Percentiles rank a stretch among this genome's conserved stretches.
Conservation (phyloP, 2,888 invertebrate species). For the Sphaerophoria taeniata region DNA sequence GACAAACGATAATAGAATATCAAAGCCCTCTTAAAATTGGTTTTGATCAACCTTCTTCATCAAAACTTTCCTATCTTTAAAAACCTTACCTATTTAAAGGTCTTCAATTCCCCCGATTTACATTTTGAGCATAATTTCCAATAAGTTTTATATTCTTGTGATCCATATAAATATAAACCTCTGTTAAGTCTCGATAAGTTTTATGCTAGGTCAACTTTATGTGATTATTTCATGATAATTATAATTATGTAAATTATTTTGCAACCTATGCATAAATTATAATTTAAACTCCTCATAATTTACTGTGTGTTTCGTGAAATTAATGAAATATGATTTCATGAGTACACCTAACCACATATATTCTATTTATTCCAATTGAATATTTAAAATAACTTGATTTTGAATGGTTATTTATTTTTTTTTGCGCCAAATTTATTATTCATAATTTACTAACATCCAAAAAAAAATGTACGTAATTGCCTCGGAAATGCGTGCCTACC, state of each 20-base stretch:
- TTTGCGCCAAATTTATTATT: conserved; percentile 35
- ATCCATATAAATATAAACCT: no score
- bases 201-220: no score
- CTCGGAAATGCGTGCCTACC: conserved; percentile 16
- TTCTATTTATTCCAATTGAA: conserved; percentile 61
- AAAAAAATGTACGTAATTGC: conserved; percentile 22
- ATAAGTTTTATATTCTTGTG: no score
- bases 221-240: conserved; percentile 24
- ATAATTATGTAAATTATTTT: conserved; percentile 39
- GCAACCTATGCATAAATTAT: conserved; percentile 53
- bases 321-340: conserved; percentile 28
- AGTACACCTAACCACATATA: background rate
- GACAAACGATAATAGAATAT: no score
- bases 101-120: no score
- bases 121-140: no score
- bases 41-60: no score
- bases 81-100: no score
- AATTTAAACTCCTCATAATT: conserved; percentile 30
- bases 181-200: no score
- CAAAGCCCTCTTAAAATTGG: no score
- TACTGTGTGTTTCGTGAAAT: background rate
- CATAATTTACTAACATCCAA: conserved; percentile 22
- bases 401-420: conserved; percentile 17
- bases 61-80: no score
- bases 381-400: conserved; percentile 34